These are phyloP conservation scores for Trichogramma evanescens DNA, from an alignment of 2,888 invertebrate genomes.

Conservation along the genomic window DNA sequence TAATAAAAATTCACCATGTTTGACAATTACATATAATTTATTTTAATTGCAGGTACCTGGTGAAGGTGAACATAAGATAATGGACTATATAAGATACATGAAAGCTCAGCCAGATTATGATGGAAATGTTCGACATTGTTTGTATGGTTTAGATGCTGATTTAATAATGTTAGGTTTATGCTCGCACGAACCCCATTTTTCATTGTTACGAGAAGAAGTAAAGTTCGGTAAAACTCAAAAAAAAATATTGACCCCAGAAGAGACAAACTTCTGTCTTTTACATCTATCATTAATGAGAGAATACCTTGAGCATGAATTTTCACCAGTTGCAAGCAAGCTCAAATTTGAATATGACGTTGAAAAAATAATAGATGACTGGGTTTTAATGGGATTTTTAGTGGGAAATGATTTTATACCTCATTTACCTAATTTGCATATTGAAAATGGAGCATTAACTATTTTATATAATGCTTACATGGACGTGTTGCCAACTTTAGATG, in stretches of 20 bases:
- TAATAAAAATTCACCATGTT: slow-evolving; percentile 4
- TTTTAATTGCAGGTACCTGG: slow-evolving; percentile 69
- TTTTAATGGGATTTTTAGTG: slow-evolving; percentile 92
- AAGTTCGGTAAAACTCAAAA: slow-evolving; percentile 63
- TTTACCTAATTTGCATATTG: slow-evolving; percentile 90
- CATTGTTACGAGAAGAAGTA: slow-evolving; percentile 88
- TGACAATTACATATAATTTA: slow-evolving; percentile 2
- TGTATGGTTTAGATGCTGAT: slow-evolving; percentile 96
- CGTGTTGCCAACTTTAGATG: slow-evolving; percentile 77
- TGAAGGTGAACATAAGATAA: slow-evolving; percentile 97
- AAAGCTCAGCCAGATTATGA: slow-evolving; percentile 79
- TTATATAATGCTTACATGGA: slow-evolving; percentile 83
- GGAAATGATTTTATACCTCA: slow-evolving; percentile 98
- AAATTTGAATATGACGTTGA: slow-evolving; percentile 79
- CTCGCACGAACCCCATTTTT: slow-evolving; percentile 93
- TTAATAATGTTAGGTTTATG: slow-evolving; percentile 94
- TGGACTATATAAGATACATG: slow-evolving; percentile 93
- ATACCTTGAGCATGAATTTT: slow-evolving; percentile 88
- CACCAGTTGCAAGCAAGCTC: slow-evolving; percentile 58
- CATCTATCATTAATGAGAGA: slow-evolving; percentile 88
- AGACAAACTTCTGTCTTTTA: slow-evolving; percentile 86
- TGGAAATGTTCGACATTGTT: slow-evolving; percentile 87
- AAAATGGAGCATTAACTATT: slow-evolving; percentile 78
- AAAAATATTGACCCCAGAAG: slow-evolving; percentile 68
- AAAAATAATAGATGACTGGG: slow-evolving; percentile 94